Evolutionary conservation across 2,113 vertebrate species (phyloP).

Genomic region (Colinus virginianus): DNA sequence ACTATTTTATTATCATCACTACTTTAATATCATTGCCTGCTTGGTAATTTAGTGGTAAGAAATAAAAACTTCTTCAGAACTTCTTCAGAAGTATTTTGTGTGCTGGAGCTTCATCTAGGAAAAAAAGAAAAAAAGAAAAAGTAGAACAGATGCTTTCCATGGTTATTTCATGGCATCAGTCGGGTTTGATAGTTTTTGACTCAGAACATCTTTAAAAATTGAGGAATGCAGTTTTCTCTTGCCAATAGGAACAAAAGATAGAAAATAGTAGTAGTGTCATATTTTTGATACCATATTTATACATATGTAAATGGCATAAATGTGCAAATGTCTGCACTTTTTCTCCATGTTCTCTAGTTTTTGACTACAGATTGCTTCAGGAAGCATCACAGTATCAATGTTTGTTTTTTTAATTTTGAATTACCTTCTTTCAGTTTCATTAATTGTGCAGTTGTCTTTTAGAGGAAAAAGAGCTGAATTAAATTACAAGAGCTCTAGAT

Average conservation of each 20-base stretch:
- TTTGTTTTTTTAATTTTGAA: not conserved
- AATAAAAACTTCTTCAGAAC: not conserved
- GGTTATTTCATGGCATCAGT: not conserved
- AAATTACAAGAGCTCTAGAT: not conserved
- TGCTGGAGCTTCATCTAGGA: not conserved
- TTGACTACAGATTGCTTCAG: not conserved
- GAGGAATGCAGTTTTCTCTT: not conserved
- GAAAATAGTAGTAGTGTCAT: not conserved
- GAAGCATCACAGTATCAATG: not conserved
- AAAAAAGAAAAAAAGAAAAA: accelerated
- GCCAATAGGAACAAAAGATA: not conserved
- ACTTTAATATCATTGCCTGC: not conserved
- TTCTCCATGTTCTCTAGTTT: not conserved
- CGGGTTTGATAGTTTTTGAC: not conserved
- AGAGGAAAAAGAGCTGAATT: not conserved
- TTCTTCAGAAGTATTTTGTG: not conserved
- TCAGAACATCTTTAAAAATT: not conserved
- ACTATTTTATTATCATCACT: not conserved
- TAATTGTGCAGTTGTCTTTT: accelerated
- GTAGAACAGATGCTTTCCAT: not conserved
- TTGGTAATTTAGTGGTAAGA: not conserved
- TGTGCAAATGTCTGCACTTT: not conserved
- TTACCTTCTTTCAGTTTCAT: not conserved
- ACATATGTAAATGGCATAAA: too few relatives aligned
- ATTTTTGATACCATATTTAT: not conserved